Conservation (phyloP, 2,888 invertebrate species). For the Andrena bucephala region DNA sequence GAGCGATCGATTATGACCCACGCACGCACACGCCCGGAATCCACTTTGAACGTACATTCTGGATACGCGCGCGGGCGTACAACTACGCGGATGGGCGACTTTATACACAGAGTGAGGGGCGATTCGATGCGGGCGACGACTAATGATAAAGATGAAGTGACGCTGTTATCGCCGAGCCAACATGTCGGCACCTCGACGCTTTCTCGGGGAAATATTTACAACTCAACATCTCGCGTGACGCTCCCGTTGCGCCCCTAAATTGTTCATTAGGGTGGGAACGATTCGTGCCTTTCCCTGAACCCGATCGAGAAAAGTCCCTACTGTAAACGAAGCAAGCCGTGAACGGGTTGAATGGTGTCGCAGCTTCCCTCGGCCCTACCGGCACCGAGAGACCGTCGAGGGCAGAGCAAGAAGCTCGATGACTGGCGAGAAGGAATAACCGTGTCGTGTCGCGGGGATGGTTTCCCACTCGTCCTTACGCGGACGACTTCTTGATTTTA, state of each 20-base stretch:
- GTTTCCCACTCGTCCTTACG: constrained; percentile 73
- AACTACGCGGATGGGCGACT: constrained; percentile 69
- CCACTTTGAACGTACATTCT: constrained; percentile 17
- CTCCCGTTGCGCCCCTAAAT: too few relatives aligned
- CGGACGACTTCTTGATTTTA: constrained; percentile 91
- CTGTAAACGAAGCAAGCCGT: constrained; percentile 10
- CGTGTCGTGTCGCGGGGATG: constrained; percentile 39
- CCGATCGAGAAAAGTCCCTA: background rate
- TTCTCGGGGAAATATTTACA: constrained; percentile 5
- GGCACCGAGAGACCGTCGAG: constrained; percentile 7
- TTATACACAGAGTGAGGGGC: constrained; percentile 75
- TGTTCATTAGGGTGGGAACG: too few relatives aligned
- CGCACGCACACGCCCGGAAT: constrained; percentile 1
- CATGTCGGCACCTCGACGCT: constrained; percentile 34
- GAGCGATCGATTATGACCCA: constrained; percentile 12
- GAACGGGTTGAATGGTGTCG: background rate
- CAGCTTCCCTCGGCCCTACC: background rate
- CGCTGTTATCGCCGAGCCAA: constrained; percentile 40
- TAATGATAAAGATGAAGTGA: constrained; percentile 50
- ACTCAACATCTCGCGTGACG: background rate
- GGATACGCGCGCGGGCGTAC: constrained; percentile 41
- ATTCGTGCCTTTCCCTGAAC: too few relatives aligned
- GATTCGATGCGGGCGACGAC: constrained; percentile 56
- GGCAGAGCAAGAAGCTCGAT: constrained; percentile 45
- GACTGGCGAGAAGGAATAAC: constrained; percentile 46